Base-by-base conservation (phyloP, 2,797 vertebrate species). In the Protosalanx chinensis region DNA sequence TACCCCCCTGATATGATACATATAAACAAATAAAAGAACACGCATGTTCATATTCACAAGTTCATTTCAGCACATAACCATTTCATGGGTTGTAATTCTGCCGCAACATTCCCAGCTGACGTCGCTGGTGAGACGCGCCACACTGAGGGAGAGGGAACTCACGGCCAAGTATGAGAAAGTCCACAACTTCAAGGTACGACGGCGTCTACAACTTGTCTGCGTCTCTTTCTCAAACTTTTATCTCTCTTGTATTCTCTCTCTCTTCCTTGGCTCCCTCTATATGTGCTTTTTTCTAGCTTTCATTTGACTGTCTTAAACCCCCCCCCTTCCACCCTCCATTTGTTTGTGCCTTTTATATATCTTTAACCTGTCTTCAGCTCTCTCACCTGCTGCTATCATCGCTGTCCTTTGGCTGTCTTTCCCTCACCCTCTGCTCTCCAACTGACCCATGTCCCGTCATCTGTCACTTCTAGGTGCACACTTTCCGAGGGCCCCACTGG, bases 121-220 rank as follows among this genome's bases (percentile, higher is more conserved):
- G 63, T 98, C 98, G 37, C 93, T 99, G 87, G 97, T 99, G 87
- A 93, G 97, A 82, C 93, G 98, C 88, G 96, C 97, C 82, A 99
- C 98, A 71, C 92, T 99, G 92, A 98, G 96, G 91, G 97, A 99
- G 91, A 98, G 94, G 37, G 96, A 99, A 71, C 89, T 96, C 67
- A 88, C 92, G 64, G 95, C 96, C 72, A 98, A 98, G 86, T 98
- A 99, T 49, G 97, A 99, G 90, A 99, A 99, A 92, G 91, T 97
- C 83, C 98, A 98, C 92, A 98, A 96, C 93, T 99, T 99, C 90
- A 99, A 99, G 97, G 97, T 99, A 95, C 96, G 96, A 1, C 58
- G 33, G 46, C 68, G 15, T 27, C 4, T 2, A 0, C 73, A 35
- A 35, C 68, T 10, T 32, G 60, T 59, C 41, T 13, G 7, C 35